Base-by-base conservation (phyloP, 1,140 invertebrate genomes). In the Parapsyche elsis region DNA sequence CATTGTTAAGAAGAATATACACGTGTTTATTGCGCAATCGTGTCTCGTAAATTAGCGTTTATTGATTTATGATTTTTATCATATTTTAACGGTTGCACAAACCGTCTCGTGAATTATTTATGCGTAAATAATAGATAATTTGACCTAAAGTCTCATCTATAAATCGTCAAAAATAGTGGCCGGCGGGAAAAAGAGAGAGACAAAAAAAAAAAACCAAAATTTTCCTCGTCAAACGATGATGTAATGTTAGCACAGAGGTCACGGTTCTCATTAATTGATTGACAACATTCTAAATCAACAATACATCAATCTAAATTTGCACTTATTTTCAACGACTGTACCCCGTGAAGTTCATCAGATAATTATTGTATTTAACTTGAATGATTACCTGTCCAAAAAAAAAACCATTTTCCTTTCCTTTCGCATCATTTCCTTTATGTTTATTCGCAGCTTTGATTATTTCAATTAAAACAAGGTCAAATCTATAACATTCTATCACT, bases 181-280 rank as follows among this genome's bases (percentile, higher is more conserved):
- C 49, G 49, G 16, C 16, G 49, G 1, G 10, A 53, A 53, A 53
- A 12, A 53, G 16, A 53, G 16, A 53, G 49, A 26, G 64, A 26
- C 14, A 30, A 26, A 10, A 23, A 26, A 9, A 23, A 67, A 67
- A 67, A 10, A 67, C 12, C 10, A 12, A 16, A 67, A 26, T 26
- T 67, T 23, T 12, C 23, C 64, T 24, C 24, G 21, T 67, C 21
- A 24, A 67, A 67, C 64, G 64, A 30, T 67, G 64, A 67, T 67
- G 64, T 67, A 67, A 67, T 23, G 12, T 24, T 26, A 4, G n/a
- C 10, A 23, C 23, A 24, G 64, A 67, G 64, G 64, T 67, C 64
- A 67, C 24, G 24, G 64, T 26, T 67, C 23, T 67, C 64, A 23
- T 67, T 67, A 67, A 67, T 67, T 67, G 64, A 67, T 67, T n/a